phyloP scores from a whole-genome alignment of 2,113 vertebrate species.

The Cephalopholis sonnerati region DNA sequence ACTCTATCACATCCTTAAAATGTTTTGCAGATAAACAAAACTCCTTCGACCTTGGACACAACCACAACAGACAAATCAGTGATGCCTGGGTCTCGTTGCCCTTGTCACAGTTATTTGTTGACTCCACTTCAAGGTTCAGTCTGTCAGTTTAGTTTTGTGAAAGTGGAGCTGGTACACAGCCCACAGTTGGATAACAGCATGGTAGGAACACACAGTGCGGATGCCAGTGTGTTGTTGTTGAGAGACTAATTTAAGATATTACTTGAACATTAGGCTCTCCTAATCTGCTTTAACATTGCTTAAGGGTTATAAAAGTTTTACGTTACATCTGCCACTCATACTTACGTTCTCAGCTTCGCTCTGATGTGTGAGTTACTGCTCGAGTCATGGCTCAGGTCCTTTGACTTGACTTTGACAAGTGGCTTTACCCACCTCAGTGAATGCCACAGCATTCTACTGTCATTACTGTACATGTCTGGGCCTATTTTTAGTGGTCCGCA shows the following conservation, averaged over 20 bases:
- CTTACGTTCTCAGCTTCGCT: constrained; percentile 1
- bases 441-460: constrained; percentile 41
- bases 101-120: background rate
- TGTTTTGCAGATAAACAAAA: background rate
- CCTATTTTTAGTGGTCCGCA: constrained; percentile 45
- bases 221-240: background rate
- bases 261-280: background rate
- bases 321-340: constrained; percentile 22
- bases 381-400: background rate
- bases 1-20: background rate
- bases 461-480: constrained; percentile 19
- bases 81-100: background rate
- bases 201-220: background rate
- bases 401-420: constrained; percentile 3
- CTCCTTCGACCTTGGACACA: background rate
- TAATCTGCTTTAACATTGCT: constrained; percentile 18
- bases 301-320: background rate
- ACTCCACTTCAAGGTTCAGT: constrained; percentile 12
- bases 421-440: constrained; percentile 26
- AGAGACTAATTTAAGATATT: constrained; percentile 15
- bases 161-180: background rate
- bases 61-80: background rate
- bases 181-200: background rate
- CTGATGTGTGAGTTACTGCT: background rate
- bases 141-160: constrained; percentile 4